Base-by-base conservation (phyloP, 2,113 vertebrate species). In the Isichthys henryi region DNA sequence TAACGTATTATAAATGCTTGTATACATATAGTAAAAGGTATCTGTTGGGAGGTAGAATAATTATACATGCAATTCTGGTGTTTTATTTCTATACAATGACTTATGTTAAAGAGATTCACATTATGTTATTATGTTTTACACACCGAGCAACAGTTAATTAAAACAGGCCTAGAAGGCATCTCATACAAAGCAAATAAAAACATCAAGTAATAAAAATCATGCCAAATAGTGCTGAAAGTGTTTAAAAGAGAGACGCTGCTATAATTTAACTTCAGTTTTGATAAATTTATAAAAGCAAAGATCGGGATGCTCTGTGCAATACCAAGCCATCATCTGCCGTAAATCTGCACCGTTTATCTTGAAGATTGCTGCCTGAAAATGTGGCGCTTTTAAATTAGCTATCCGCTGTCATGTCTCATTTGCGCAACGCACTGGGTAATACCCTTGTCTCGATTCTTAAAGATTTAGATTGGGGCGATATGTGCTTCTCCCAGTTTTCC, bases 401-500 rank as follows among this genome's bases (percentile, higher is more conserved):
- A 7, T 87, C 48, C 49, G 8, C 15, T 87, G 85, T 56, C 85
- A 87, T 87, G 46, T 87, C n/a, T n/a, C 48, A 53, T 87, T 87
- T 87, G 48, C 50, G 15, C 50, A 43, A 21, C 1, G 85, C 5
- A 7, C 15, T 5, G 85, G 50, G 50, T 35, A 17, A 53, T 86
- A 27, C 48, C 50, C 27, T 19, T 84, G 35, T 48, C 83, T 86
- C 45, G 13, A 17, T 3, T 87, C 85, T 53, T 35, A 87, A 53
- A 87, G 23, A 87, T 35, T 31, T 56, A 53, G 49, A 53, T 35
- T 21, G 45, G 27, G 31, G 31, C 27, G n/a, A 53, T 87, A 21
- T 27, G 49, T 56, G 50, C 27, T n/a, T 53, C 49, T 85, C 52
- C 43, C 39, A 89, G 56, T 83, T 88, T 84, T 92, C 58, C 85